Conservation (phyloP, 2,888 invertebrate genomes). For the Pterostichus madidus region DNA sequence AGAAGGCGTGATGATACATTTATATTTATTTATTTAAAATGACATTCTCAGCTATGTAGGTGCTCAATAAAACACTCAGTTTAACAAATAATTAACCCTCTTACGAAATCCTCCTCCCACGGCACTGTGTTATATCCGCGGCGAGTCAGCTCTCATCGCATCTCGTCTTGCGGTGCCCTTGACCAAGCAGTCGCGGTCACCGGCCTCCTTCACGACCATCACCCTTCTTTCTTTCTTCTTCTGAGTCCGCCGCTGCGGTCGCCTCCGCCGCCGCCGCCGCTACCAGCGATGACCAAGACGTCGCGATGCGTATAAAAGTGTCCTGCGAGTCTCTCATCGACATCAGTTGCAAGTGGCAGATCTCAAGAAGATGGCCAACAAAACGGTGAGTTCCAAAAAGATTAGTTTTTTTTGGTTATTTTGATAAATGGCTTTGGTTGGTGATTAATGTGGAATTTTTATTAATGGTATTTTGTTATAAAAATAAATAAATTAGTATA, state of each 20-base stretch:
- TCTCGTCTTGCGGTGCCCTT: slow-evolving; percentile 45
- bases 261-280: neutral
- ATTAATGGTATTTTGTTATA: too few relatives aligned
- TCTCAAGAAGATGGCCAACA: slow-evolving; percentile 44
- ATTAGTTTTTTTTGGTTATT: neutral
- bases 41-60: too few relatives aligned
- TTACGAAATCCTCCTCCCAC: neutral
- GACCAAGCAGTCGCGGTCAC: slow-evolving; percentile 59
- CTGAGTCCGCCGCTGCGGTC: neutral
- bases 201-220: slow-evolving; percentile 26
- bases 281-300: neutral
- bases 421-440: too few relatives aligned
- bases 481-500: too few relatives aligned
- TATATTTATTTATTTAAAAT: too few relatives aligned
- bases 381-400: slow-evolving; percentile 5
- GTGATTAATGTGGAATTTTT: too few relatives aligned
- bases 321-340: neutral
- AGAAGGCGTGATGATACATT: too few relatives aligned
- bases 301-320: slow-evolving; percentile 40
- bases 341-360: slow-evolving; percentile 40
- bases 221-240: slow-evolving; percentile 43
- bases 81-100: too few relatives aligned
- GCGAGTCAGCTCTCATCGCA: neutral
- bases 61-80: too few relatives aligned
- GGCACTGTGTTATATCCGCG: neutral